Evolutionary conservation across 1,140 invertebrate species (phyloP), one percentile per base, ranked within the genome.

Genomic region (Drosophila ananassae): DNA sequence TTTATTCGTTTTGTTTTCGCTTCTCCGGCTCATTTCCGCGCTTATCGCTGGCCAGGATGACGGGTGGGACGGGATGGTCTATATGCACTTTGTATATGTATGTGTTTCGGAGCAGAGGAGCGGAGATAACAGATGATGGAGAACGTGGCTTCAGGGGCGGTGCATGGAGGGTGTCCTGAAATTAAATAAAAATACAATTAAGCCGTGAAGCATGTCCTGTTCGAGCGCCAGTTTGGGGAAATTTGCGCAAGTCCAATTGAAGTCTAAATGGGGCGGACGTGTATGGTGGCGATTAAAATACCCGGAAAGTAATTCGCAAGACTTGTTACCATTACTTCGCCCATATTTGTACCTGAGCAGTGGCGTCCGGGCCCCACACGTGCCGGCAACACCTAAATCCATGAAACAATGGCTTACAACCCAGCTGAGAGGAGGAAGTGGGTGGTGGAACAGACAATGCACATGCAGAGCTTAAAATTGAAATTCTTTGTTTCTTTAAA

Each of bases 121-220:
- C 50, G 21, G 13, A 67, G 59, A 67, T 67, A 67, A 44, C 34
- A 63, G 46, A 41, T 51, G 59, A 41, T 41, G 46, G 12, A 59
- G 13, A 12, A 22, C 22, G 60, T 37, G 21, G 41, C 13, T 13
- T 5, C 25, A 28, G 25, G 6, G 25, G 25, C 25, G 7, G 13
- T 46, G 7, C 41, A 21, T 21, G 17, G 1, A 2, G 44, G 44
- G 21, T 22, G 7, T 34, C 52, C 25, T 12, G 44, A 77, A 81
- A 80, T 85, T 80, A 77, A 85, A 85, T 85, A 85, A 81, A 85
- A 85, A 78, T 72, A 87, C 75, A 81, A 78, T 81, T 79, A 81
- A 75, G 74, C 47, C 28, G 30, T 39, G 60, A 37, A 64, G 48
- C 37, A 24, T 22, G 25, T 54, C 39, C 6, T 34, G 13, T 13